phyloP scores from a whole-genome alignment of 1,140 invertebrate species.

The Drosophila persimilis region DNA sequence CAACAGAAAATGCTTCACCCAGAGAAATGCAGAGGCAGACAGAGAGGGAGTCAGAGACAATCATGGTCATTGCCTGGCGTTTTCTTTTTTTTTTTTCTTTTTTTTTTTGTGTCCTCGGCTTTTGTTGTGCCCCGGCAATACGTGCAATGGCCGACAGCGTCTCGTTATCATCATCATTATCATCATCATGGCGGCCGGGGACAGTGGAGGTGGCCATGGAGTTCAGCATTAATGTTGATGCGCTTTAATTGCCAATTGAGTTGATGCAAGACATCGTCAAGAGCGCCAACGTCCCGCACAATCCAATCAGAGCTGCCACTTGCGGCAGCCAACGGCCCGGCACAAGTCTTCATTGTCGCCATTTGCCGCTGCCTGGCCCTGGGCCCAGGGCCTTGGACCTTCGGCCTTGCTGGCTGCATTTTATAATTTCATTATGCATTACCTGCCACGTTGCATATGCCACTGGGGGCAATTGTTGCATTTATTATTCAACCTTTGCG shows the following conservation, averaged over 20 bases:
- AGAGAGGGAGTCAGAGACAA: slow-evolving; percentile 24
- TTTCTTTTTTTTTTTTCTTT: slow-evolving; percentile 10
- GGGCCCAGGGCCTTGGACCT: slow-evolving; percentile 5
- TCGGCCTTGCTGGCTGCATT: slow-evolving; percentile 14
- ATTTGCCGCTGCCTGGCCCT: neutral
- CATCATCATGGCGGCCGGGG: neutral
- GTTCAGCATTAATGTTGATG: slow-evolving; percentile 71
- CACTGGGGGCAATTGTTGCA: neutral
- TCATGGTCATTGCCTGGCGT: slow-evolving; percentile 37
- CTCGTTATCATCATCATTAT: slow-evolving; percentile 68
- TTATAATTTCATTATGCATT: slow-evolving; percentile 63
- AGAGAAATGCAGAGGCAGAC: too few species aligned
- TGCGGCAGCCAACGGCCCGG: slow-evolving; percentile 19
- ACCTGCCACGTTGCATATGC: slow-evolving; percentile 5
- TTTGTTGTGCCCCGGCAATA: slow-evolving; percentile 46
- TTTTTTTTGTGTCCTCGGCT: neutral
- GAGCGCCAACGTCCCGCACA: slow-evolving; percentile 12
- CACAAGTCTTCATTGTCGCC: slow-evolving; percentile 29
- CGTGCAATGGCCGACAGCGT: slow-evolving; percentile 62
- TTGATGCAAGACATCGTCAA: slow-evolving; percentile 32
- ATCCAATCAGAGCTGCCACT: slow-evolving; percentile 31
- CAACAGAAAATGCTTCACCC: slow-evolving; percentile 7
- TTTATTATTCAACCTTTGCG: neutral
- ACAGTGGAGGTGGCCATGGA: neutral
- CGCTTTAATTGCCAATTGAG: slow-evolving; percentile 77